phyloP scores from a whole-genome alignment of 2,888 invertebrate genomes.

The Sinelater perroti region DNA sequence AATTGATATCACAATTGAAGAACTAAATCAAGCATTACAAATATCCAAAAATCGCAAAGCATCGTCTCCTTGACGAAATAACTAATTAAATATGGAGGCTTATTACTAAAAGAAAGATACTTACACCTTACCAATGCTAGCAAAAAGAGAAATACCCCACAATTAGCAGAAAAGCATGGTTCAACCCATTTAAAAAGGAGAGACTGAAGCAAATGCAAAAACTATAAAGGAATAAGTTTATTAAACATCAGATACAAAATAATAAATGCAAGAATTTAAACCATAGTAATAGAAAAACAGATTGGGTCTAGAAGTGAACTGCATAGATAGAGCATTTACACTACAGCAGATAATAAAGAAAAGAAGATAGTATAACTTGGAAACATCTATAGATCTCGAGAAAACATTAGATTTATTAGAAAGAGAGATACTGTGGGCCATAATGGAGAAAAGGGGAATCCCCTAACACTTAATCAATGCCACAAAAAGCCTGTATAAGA shows the following conservation, averaged over 20 bases:
- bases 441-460: too few species aligned
- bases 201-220: constrained; percentile 1
- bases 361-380: background rate
- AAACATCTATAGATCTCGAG: too few species aligned
- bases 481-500: too few species aligned
- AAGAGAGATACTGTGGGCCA: too few species aligned
- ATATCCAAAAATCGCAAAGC: constrained; percentile 8
- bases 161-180: constrained; percentile 1
- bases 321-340: background rate
- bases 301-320: constrained; percentile 1
- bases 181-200: constrained; percentile 6
- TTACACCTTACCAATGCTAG: constrained; percentile 1
- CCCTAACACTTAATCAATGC: too few species aligned
- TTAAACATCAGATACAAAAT: background rate
- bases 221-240: background rate
- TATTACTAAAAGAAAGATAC: too few species aligned
- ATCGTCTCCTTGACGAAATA: constrained; percentile 3
- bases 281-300: constrained; percentile 1
- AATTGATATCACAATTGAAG: background rate
- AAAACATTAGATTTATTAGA: too few species aligned
- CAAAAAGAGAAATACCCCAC: background rate
- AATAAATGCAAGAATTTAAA: background rate
- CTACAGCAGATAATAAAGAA: constrained; percentile 7
- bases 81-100: constrained; percentile 10
- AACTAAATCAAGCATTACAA: too few species aligned